Evolutionary conservation across 2,888 invertebrate genomes (phyloP).

Genomic region (Taphrorychus bicolor): DNA sequence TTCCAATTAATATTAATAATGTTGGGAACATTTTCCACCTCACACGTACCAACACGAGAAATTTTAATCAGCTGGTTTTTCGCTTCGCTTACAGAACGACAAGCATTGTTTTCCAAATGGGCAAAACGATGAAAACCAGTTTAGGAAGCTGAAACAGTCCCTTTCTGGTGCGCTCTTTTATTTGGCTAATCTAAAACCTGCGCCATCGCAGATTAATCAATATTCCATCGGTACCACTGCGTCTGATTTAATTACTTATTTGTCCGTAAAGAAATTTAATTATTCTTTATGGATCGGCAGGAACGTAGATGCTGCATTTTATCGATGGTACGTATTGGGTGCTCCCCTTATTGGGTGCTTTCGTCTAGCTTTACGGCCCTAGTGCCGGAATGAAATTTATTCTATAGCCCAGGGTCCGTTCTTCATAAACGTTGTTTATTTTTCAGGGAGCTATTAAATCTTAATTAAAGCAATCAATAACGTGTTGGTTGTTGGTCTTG

Average conservation of each 20-base stretch:
- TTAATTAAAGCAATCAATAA: conserved; percentile 43
- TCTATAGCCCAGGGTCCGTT: not conserved
- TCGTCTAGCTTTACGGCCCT: not conserved
- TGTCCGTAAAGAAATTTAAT: conserved; percentile 32
- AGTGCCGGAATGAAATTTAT: not conserved
- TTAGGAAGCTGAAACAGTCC: conserved; percentile 4
- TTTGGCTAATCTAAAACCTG: conserved; percentile 26
- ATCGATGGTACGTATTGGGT: no score
- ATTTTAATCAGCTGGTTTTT: conserved; percentile 32
- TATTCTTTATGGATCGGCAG: conserved; percentile 21
- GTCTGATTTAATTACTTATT: conserved; percentile 36
- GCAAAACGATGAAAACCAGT: conserved; percentile 28
- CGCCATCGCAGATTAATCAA: conserved; percentile 27
- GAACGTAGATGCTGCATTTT: conserved; percentile 16
- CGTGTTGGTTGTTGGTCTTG: conserved; percentile 41
- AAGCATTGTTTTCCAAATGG: conserved; percentile 27
- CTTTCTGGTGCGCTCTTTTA: conserved; percentile 16
- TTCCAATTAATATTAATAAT: conserved; percentile 32
- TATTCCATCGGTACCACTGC: conserved; percentile 26
- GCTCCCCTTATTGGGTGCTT: no score
- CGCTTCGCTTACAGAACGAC: conserved; percentile 11
- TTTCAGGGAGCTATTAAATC: conserved; percentile 40
- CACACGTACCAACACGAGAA: conserved; percentile 31
- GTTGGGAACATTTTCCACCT: conserved; percentile 29
- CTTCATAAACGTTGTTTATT: conserved; percentile 29